Evolutionary conservation across 2,797 vertebrate species (phyloP).

Genomic region (Hydrophis major): DNA sequence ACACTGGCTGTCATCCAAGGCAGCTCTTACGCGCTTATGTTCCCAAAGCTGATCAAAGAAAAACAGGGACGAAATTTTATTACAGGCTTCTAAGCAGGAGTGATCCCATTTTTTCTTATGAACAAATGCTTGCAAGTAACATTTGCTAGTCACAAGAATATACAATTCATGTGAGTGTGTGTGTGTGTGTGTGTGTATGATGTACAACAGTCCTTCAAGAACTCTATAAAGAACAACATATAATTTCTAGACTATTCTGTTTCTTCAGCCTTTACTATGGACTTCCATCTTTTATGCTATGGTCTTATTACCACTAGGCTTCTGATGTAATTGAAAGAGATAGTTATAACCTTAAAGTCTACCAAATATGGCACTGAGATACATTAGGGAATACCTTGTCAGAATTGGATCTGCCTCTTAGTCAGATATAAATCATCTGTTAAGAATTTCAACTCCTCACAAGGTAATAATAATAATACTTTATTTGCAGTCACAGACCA

Average conservation of each 20-base stretch:
- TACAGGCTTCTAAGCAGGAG: slow-evolving; percentile 23
- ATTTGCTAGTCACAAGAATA: background rate
- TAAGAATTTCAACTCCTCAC: background rate
- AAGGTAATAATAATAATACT: background rate
- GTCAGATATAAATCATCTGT: background rate
- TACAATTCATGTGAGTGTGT: background rate
- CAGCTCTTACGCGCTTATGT: background rate
- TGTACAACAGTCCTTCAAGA: background rate
- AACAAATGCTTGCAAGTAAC: slow-evolving; percentile 33
- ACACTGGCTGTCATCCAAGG: background rate
- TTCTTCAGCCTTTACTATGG: background rate
- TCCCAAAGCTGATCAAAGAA: slow-evolving; percentile 38
- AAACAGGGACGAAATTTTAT: slow-evolving; percentile 22
- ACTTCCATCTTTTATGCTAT: background rate
- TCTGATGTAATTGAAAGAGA: background rate
- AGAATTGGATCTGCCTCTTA: background rate
- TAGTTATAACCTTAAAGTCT: background rate
- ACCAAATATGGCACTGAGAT: background rate
- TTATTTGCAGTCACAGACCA: too few species aligned
- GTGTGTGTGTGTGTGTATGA: background rate
- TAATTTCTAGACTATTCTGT: background rate
- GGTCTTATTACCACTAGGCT: background rate
- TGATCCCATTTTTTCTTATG: background rate
- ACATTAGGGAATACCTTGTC: background rate
- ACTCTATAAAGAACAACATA: background rate